Percentiles rank a stretch among this genome's conserved stretches.
These are phyloP conservation scores for Vicugna pacos DNA, from an alignment of 2,113 vertebrate species.

Conservation along the genomic window DNA sequence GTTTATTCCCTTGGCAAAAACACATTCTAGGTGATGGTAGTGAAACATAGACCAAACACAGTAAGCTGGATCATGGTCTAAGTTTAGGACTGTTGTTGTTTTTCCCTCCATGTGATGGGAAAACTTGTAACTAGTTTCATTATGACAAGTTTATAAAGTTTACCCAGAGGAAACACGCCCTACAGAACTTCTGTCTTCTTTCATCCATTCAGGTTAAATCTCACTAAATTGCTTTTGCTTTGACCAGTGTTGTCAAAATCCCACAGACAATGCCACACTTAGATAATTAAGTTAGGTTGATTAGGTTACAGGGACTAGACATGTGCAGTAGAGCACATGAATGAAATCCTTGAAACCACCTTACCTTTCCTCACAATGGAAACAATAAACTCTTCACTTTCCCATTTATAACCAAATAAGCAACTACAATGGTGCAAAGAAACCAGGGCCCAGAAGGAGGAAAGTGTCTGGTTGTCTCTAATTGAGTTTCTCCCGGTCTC, in stretches of 20 bases:
- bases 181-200: neutral
- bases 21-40: neutral
- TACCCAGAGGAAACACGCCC: neutral
- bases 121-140: neutral
- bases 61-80: neutral
- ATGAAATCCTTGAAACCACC: neutral
- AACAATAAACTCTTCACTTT: conserved; percentile 61
- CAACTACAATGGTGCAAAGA: conserved; percentile 66
- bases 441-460: conserved; percentile 56
- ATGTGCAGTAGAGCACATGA: neutral
- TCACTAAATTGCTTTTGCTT: conserved; percentile 14
- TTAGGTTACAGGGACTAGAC: neutral
- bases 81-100: neutral
- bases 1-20: conserved; percentile 33
- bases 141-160: conserved; percentile 4
- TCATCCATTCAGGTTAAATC: conserved; percentile 15
- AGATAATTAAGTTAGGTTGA: conserved; percentile 34
- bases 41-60: neutral
- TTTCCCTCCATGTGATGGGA: neutral
- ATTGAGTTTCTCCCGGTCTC: conserved; percentile 82
- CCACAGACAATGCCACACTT: neutral
- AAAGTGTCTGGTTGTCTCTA: conserved; percentile 71
- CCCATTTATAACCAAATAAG: conserved; percentile 78
- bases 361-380: conserved; percentile 61
- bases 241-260: neutral